phyloP scores from a whole-genome alignment of 2,888 invertebrate genomes.

The Perizoma affinitatum region DNA sequence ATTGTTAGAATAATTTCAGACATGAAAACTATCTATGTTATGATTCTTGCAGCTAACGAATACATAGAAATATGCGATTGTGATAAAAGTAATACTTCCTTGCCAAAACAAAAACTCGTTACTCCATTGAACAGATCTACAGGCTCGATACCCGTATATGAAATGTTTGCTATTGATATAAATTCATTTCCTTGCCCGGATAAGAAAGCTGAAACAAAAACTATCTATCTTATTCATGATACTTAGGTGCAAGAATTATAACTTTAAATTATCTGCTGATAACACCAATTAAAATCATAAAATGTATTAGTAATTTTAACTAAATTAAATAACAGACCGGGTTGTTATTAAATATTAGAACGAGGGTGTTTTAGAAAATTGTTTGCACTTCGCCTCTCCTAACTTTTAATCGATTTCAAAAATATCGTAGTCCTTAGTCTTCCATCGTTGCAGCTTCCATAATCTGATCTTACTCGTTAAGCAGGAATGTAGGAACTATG shows the following conservation, averaged over 20 bases:
- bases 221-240: background rate
- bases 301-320: constrained; percentile 63
- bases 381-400: constrained; percentile 68
- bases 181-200: too few relatives aligned
- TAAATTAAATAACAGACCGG: constrained; percentile 57
- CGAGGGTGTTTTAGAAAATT: constrained; percentile 59
- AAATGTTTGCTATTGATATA: too few relatives aligned
- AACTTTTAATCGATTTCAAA: constrained; percentile 50
- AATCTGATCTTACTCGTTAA: constrained; percentile 67
- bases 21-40: constrained; percentile 19
- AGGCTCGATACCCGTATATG: background rate
- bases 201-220: too few relatives aligned
- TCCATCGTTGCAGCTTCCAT: constrained; percentile 77
- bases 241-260: constrained; percentile 23
- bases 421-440: constrained; percentile 71
- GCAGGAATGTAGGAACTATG: constrained; percentile 79
- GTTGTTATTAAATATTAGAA: constrained; percentile 67
- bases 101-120: background rate
- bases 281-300: constrained; percentile 77
- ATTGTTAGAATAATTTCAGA: constrained; percentile 35
- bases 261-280: constrained; percentile 54
- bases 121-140: background rate
- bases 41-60: constrained; percentile 24
- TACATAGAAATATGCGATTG: background rate
- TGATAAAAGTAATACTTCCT: background rate